These are phyloP conservation scores for Sylvicola cinctus DNA, from an alignment of 2,888 invertebrate species.

Conservation along the genomic window DNA sequence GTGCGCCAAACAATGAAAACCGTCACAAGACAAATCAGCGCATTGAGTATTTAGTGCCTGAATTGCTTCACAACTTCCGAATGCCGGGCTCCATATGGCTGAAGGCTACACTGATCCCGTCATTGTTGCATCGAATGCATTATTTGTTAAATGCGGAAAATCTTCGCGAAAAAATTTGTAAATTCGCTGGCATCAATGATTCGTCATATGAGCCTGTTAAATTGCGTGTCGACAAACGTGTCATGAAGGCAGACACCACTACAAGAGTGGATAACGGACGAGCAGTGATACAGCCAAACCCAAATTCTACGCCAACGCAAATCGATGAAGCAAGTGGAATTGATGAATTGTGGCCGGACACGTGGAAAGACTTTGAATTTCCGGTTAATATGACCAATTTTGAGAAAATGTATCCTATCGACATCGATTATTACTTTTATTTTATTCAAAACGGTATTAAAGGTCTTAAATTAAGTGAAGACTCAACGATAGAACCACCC, in stretches of 20 bases:
- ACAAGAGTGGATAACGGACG: not conserved
- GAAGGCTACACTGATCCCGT: conserved; percentile 66
- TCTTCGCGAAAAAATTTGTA: conserved; percentile 22
- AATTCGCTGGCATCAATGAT: conserved; percentile 12
- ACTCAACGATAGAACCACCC: not conserved
- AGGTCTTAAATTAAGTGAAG: not conserved
- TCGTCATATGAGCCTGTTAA: conserved; percentile 15
- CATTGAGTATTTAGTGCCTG: conserved; percentile 60
- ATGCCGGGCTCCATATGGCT: conserved; percentile 64
- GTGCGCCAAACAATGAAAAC: conserved; percentile 16
- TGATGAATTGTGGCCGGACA: conserved; percentile 27
- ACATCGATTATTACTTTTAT: conserved; percentile 45
- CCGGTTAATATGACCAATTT: too few relatives aligned
- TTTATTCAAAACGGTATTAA: conserved; percentile 27
- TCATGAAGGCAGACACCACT: not conserved
- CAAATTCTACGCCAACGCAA: not conserved
- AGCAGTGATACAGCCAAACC: not conserved
- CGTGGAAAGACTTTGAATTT: too few relatives aligned
- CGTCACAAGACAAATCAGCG: conserved; percentile 15
- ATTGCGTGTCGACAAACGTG: too few relatives aligned
- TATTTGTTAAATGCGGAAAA: conserved; percentile 20
- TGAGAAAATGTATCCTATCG: conserved; percentile 35
- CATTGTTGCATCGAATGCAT: conserved; percentile 50
- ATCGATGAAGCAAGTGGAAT: conserved; percentile 43
- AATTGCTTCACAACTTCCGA: conserved; percentile 53